Evolutionary conservation across 53 echinoderm and acorn worm genomes (phyloP).

Genomic region (Henricia sp.): DNA sequence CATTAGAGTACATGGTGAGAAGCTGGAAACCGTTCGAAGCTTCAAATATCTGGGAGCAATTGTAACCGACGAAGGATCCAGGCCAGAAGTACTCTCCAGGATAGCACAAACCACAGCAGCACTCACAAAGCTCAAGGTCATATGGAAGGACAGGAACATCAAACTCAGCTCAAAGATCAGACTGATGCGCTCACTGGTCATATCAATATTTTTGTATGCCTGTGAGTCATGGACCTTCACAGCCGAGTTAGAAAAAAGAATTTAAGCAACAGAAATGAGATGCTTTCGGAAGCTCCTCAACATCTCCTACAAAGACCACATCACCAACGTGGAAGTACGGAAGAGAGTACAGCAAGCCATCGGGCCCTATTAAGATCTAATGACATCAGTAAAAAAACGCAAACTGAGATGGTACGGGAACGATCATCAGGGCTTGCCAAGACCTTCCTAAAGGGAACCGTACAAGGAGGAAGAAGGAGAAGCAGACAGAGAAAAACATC

Average conservation of each 20-base stretch:
- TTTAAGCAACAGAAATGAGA: no score
- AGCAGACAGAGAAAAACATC: background rate
- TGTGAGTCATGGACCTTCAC: constrained; percentile 47
- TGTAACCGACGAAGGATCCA: constrained; percentile 34
- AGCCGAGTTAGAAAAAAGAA: constrained; percentile 46
- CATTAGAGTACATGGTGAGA: background rate
- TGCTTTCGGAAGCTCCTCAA: no score
- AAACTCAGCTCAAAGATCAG: constrained; percentile 17
- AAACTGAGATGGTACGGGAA: no score
- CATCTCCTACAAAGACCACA: no score
- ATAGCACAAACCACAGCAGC: constrained; percentile 47
- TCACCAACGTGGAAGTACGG: no score
- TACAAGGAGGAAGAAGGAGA: background rate
- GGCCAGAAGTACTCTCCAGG: constrained; percentile 45
- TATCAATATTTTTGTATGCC: no score
- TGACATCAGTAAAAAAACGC: no score
- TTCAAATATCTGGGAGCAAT: constrained; percentile 15
- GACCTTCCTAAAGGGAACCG: no score
- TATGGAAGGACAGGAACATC: constrained; percentile 39
- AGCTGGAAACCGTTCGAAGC: background rate
- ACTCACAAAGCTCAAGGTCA: constrained; percentile 22
- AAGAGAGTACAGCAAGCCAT: no score
- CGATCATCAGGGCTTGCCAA: no score
- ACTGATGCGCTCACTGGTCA: constrained; percentile 22
- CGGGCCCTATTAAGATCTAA: no score